Percentiles rank a stretch among this genome's conserved stretches.
These are phyloP conservation scores for Myzus persicae DNA, from an alignment of 1,140 invertebrate species.

Conservation along the genomic window DNA sequence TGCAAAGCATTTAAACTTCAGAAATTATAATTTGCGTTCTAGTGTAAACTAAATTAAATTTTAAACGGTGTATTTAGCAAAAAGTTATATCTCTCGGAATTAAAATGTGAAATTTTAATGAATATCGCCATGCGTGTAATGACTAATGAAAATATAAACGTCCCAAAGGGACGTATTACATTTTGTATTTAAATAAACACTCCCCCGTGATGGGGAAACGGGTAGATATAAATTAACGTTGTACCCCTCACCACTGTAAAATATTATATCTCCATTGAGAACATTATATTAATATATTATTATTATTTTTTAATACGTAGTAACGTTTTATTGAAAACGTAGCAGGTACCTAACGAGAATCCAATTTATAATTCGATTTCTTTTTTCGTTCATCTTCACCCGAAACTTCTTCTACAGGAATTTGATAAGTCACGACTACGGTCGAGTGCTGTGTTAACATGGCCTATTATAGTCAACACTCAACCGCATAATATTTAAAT, in stretches of 20 bases:
- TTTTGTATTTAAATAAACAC: neutral
- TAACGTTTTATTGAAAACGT: too few species aligned
- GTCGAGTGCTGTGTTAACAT: neutral
- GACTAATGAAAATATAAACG: too few species aligned
- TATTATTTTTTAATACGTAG: too few species aligned
- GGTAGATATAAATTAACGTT: neutral
- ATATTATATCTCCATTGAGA: neutral
- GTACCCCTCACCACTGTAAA: neutral
- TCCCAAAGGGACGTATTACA: too few species aligned
- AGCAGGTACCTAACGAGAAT: neutral
- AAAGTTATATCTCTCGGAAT: neutral
- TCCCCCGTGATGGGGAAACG: neutral
- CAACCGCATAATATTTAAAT: constrained; percentile 8
- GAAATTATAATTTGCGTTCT: neutral
- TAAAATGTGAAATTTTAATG: neutral
- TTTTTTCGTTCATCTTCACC: neutral
- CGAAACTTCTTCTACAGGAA: neutral
- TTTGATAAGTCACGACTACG: neutral
- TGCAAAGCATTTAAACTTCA: too few species aligned
- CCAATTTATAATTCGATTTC: neutral
- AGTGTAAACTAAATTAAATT: neutral
- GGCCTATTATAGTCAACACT: neutral
- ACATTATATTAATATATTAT: too few species aligned
- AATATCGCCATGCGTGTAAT: neutral
- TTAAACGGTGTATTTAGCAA: neutral